These are phyloP conservation scores for Turdus rufiventris DNA, from an alignment of 2,113 vertebrate genomes.

Conservation along the genomic window DNA sequence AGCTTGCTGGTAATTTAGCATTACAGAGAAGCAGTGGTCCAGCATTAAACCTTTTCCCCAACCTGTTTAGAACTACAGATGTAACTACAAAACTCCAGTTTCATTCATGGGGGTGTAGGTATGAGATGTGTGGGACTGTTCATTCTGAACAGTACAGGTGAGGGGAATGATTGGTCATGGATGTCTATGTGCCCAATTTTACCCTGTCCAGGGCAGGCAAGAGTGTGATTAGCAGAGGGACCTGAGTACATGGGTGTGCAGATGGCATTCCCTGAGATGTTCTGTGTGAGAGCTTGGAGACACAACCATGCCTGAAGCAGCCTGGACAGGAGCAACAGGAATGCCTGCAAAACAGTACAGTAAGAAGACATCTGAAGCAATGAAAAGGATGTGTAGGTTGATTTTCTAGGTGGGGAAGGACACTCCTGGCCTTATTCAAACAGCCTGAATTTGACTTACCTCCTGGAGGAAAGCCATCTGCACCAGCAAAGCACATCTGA, in stretches of 20 bases:
- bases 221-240: not conserved
- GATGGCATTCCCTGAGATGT: accelerated
- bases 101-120: not conserved
- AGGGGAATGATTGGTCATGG: not conserved
- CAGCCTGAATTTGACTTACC: not conserved
- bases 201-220: not conserved
- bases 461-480: not conserved
- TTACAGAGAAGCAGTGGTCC: not conserved
- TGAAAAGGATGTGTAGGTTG: not conserved
- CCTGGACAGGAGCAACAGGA: not conserved
- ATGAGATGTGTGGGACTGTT: not conserved
- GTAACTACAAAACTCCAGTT: not conserved
- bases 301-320: not conserved
- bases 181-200: accelerated
- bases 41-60: not conserved
- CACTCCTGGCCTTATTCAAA: not conserved
- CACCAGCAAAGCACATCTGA: not conserved
- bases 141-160: not conserved
- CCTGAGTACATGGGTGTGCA: not conserved
- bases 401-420: not conserved
- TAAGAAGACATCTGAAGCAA: not conserved
- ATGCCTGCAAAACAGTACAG: not conserved
- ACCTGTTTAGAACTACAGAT: not conserved
- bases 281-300: not conserved
- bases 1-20: not conserved